These are phyloP conservation scores for Eueides isabella DNA, from an alignment of 1,140 invertebrate species.

Conservation along the genomic window DNA sequence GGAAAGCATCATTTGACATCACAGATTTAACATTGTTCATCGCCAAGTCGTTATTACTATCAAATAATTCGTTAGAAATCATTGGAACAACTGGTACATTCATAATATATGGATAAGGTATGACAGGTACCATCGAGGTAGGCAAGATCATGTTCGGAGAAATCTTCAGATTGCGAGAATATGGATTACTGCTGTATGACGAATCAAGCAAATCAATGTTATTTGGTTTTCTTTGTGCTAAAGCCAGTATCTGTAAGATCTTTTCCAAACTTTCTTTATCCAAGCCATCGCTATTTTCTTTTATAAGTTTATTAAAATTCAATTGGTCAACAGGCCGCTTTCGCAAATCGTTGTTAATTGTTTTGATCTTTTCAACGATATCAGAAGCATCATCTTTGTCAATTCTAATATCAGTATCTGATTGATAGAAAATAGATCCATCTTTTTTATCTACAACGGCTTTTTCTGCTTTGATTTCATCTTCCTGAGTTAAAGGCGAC, in stretches of 20 bases:
- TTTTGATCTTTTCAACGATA: conserved; percentile 71
- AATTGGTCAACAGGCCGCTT: conserved; percentile 53
- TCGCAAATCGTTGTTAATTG: conserved; percentile 61
- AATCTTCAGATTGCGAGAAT: conserved; percentile 44
- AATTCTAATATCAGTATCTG: conserved; percentile 37
- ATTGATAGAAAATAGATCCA: conserved; percentile 51
- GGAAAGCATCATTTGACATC: conserved; percentile 39
- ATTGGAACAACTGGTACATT: conserved; percentile 64
- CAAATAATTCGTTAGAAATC: conserved; percentile 35
- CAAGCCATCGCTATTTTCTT: conserved; percentile 47
- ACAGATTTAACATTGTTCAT: conserved; percentile 44
- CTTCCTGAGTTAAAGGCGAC: conserved; percentile 30
- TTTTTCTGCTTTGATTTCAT: conserved; percentile 14
- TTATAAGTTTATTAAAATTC: conserved; percentile 51
- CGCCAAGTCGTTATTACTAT: neutral
- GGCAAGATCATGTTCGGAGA: conserved; percentile 39
- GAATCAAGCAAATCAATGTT: neutral
- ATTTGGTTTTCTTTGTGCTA: conserved; percentile 45
- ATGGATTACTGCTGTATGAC: neutral
- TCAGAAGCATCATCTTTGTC: conserved; percentile 47
- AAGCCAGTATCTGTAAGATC: conserved; percentile 66
- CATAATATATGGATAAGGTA: conserved; percentile 56
- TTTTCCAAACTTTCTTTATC: conserved; percentile 60
- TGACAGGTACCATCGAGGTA: conserved; percentile 26
- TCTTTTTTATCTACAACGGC: conserved; percentile 44